Evolutionary conservation across 35 echinoderm and acorn worm species (phyloP).

Genomic region (Anneissia japonica): DNA sequence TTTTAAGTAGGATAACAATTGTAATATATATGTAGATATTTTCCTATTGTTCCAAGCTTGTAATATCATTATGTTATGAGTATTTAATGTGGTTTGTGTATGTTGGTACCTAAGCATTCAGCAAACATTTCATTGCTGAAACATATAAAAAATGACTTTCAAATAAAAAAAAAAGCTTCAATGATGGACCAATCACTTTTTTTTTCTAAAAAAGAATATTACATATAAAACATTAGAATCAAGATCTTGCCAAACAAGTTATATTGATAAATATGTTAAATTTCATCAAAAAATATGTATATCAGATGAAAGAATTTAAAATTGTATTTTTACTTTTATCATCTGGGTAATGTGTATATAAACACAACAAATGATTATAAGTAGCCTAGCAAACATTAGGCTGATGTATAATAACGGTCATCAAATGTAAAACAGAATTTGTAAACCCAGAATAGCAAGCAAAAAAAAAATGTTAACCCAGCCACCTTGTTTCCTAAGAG

Average conservation of each 20-base stretch:
- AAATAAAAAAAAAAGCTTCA: not conserved
- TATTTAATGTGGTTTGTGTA: not conserved
- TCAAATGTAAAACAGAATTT: no score
- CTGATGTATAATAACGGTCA: no score
- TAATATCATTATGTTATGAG: not conserved
- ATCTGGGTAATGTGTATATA: no score
- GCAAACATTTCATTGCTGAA: no score
- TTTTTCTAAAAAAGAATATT: not conserved
- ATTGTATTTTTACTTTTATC: no score
- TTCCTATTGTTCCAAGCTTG: not conserved
- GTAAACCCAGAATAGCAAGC: no score
- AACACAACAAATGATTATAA: no score
- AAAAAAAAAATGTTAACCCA: no score
- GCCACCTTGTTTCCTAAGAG: no score
- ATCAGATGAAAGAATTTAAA: not conserved
- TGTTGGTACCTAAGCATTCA: not conserved
- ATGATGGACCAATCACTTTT: not conserved
- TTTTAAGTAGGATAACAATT: not conserved
- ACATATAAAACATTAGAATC: not conserved
- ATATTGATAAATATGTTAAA: not conserved
- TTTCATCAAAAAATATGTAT: not conserved
- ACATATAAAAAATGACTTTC: no score
- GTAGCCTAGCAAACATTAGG: no score
- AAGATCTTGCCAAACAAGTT: not conserved
- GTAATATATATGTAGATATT: slow-evolving; percentile 1